A percentile compares a stretch with the other conserved stretches of the same genome.
phyloP scores from a whole-genome alignment of 2,797 vertebrate species.

The Margarornis squamiger region DNA sequence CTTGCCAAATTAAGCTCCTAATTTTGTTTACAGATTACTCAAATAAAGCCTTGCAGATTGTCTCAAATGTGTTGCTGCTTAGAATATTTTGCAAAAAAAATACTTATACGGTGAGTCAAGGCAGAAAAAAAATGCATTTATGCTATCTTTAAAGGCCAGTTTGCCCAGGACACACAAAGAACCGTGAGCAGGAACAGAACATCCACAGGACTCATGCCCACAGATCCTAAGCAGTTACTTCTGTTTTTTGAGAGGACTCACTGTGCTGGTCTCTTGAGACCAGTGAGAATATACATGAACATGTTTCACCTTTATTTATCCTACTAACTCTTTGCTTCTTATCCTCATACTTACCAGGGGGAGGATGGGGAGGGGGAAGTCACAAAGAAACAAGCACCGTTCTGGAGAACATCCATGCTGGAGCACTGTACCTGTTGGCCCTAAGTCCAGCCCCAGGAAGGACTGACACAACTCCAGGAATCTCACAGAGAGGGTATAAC shows the following conservation, averaged over 20 bases:
- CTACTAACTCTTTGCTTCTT: not conserved
- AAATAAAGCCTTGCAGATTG: not conserved
- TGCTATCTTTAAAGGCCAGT: not conserved
- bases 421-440: fast-evolving
- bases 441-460: not conserved
- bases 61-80: not conserved
- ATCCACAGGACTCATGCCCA: not conserved
- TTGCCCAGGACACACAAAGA: not conserved
- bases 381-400: not conserved
- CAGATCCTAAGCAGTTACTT: not conserved
- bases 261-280: not conserved
- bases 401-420: not conserved
- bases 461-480: not conserved
- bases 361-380: not conserved
- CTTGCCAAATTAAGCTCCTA: not conserved
- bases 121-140: not conserved
- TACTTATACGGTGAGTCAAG: not conserved
- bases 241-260: fast-evolving
- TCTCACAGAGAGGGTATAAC: fast-evolving
- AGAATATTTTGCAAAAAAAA: not conserved
- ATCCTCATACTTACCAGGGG: not conserved
- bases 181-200: not conserved
- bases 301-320: not conserved
- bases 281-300: not conserved
- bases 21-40: not conserved